phyloP scores from a whole-genome alignment of 2,113 vertebrate genomes.

The Cacatua alba region DNA sequence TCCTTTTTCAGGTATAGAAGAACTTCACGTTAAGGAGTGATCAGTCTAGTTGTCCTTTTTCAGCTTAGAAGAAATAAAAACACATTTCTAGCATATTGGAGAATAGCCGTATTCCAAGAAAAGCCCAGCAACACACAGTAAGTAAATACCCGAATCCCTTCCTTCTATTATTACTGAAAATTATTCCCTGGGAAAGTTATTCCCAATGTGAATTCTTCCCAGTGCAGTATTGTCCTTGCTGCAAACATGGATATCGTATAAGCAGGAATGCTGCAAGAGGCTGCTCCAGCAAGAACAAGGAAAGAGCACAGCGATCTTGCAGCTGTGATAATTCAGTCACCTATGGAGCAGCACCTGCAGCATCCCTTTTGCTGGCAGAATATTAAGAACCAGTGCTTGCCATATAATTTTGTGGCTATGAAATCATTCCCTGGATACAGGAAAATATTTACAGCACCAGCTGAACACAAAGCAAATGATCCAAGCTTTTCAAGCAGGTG shows the following conservation, averaged over 20 bases:
- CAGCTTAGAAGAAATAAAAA: background rate
- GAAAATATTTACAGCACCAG: background rate
- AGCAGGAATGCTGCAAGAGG: background rate
- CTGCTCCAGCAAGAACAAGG: background rate
- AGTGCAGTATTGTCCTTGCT: background rate
- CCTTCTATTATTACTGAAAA: conserved; percentile 12
- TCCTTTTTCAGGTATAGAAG: background rate
- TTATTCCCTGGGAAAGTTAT: conserved; percentile 24
- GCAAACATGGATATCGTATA: background rate
- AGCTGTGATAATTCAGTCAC: conserved; percentile 36
- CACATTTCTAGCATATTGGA: background rate
- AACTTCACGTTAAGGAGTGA: background rate
- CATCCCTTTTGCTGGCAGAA: background rate
- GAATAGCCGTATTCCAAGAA: conserved; percentile 13
- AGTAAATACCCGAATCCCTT: background rate
- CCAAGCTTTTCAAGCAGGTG: background rate
- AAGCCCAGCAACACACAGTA: background rate
- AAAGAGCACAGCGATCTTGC: background rate
- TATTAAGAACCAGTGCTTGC: background rate
- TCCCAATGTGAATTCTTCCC: background rate
- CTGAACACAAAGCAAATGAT: background rate
- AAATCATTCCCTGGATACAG: background rate
- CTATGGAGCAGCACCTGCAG: background rate
- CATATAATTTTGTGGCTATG: background rate
- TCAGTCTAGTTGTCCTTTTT: background rate